Percentiles rank a stretch among this genome's conserved stretches.
Evolutionary conservation across 1,140 invertebrate species (phyloP).

Genomic region (Grapholita molesta): DNA sequence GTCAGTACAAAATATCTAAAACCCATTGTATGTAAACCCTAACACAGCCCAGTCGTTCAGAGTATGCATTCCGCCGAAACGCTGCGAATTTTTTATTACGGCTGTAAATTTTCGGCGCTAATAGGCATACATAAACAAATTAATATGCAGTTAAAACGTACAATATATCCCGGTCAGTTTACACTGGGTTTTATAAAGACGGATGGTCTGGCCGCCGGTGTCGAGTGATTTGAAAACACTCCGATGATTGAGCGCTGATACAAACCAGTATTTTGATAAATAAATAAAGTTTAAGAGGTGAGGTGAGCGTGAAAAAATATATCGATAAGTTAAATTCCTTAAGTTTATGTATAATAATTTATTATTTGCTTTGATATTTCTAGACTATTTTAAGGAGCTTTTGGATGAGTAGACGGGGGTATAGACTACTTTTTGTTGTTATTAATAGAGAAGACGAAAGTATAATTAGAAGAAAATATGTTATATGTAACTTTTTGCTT

Average conservation of each 20-base stretch:
- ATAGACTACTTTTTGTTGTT: too few species aligned
- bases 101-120: conserved; percentile 56
- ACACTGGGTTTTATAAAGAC: conserved; percentile 68
- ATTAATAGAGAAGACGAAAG: too few species aligned
- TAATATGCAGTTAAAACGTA: conserved; percentile 66
- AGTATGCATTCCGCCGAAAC: neutral
- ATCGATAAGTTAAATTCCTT: neutral
- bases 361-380: neutral
- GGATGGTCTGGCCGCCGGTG: conserved; percentile 53
- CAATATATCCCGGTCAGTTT: conserved; percentile 61
- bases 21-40: neutral
- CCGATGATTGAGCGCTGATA: conserved; percentile 69
- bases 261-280: conserved; percentile 71
- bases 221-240: conserved; percentile 68
- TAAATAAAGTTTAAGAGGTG: conserved; percentile 56
- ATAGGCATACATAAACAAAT: conserved; percentile 56
- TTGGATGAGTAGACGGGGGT: too few species aligned
- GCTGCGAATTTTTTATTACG: conserved; percentile 44
- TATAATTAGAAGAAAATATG: too few species aligned
- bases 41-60: neutral
- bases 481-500: too few species aligned
- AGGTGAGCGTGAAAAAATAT: neutral
- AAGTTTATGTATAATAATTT: neutral
- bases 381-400: neutral
- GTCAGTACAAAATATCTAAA: too few species aligned